phyloP scores from a whole-genome alignment of 2,888 invertebrate genomes.

The Cheilosia urbana region DNA sequence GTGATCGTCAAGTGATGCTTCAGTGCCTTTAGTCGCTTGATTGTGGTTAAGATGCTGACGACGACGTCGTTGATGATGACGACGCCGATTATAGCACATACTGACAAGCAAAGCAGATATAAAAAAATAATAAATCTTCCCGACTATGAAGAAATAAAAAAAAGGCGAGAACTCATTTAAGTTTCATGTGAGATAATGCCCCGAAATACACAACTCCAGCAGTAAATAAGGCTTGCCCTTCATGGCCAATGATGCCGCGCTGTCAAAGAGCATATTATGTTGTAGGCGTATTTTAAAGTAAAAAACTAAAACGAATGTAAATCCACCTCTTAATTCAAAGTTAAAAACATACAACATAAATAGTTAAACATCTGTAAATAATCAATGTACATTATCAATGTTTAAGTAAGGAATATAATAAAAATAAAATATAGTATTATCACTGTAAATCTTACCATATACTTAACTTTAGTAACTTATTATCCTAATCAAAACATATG shows the following conservation, averaged over 20 bases:
- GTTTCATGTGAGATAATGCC: slow-evolving; percentile 37
- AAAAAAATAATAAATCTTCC: slow-evolving; percentile 29
- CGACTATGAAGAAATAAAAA: background rate
- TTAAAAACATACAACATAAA: no score
- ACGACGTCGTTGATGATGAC: slow-evolving; percentile 45
- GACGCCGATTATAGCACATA: slow-evolving; percentile 18
- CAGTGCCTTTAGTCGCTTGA: slow-evolving; percentile 58
- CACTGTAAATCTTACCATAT: no score
- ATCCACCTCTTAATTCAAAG: no score
- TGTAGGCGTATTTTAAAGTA: no score
- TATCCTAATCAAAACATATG: no score
- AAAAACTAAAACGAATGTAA: no score
- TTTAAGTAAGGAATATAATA: no score
- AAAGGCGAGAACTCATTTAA: slow-evolving; percentile 29
- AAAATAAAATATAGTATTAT: no score
- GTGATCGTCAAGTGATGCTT: slow-evolving; percentile 66
- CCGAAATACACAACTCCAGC: background rate
- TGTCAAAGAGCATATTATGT: no score
- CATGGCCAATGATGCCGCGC: background rate
- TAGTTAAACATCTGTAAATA: no score
- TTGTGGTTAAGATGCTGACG: slow-evolving; percentile 61
- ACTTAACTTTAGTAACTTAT: no score
- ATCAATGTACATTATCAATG: no score
- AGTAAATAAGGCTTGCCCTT: slow-evolving; percentile 3
- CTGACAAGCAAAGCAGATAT: slow-evolving; percentile 9